A percentile compares a stretch with the other conserved stretches of the same genome.
Evolutionary conservation across 2,797 vertebrate genomes (phyloP).

Genomic region (Tokudaia muenninki): DNA sequence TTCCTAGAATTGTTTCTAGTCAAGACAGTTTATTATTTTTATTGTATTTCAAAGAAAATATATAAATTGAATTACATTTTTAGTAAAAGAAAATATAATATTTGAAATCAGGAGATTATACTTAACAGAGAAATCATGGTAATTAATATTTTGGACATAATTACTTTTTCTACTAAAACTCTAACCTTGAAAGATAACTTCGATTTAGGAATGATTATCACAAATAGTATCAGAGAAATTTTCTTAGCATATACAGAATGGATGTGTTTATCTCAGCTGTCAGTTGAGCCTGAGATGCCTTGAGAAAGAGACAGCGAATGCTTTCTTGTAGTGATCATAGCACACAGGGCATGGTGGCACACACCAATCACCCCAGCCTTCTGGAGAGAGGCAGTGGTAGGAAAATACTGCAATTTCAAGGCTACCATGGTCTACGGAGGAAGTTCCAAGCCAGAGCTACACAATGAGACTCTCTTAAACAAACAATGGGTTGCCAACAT

Average conservation of each 20-base stretch:
- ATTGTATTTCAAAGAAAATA: conserved; percentile 59
- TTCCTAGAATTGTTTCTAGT: conserved; percentile 62
- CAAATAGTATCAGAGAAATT: conserved; percentile 68
- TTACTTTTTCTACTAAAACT: conserved; percentile 56
- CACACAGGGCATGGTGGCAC: background rate
- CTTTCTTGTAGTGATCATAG: conserved; percentile 54
- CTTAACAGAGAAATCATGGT: conserved; percentile 68
- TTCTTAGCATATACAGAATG: conserved; percentile 58
- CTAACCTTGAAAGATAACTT: conserved; percentile 42
- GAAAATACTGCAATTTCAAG: background rate
- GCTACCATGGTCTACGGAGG: background rate
- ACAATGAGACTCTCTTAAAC: background rate
- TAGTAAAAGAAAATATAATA: conserved; percentile 69
- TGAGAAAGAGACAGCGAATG: conserved; percentile 12
- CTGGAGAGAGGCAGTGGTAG: background rate
- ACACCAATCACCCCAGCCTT: background rate
- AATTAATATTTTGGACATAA: conserved; percentile 64
- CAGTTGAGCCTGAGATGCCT: conserved; percentile 62
- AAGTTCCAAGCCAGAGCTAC: background rate
- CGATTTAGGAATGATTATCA: conserved; percentile 70
- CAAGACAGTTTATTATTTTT: conserved; percentile 43
- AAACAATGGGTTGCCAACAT: conserved; percentile 32
- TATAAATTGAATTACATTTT: conserved; percentile 51
- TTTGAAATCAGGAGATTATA: conserved; percentile 59
- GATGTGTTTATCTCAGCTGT: conserved; percentile 62